A percentile compares a stretch with the other conserved stretches of the same genome.
Conservation (phyloP, 2,113 vertebrate genomes). For the Meleagris gallopavo region DNA sequence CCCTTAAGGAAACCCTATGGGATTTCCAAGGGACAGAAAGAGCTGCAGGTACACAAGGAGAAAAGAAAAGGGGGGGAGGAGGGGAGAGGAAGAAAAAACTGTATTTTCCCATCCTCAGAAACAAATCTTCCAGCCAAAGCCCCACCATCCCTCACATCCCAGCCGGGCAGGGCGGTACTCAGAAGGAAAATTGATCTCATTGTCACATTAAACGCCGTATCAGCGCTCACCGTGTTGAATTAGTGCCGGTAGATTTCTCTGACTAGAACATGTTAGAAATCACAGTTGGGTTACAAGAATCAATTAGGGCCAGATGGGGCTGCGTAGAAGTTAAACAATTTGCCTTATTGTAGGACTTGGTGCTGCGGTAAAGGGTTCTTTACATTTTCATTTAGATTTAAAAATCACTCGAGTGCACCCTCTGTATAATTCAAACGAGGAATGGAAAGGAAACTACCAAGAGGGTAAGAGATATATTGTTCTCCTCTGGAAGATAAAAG, state of each 20-base stretch:
- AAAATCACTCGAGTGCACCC: constrained; percentile 76
- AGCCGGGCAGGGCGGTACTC: neutral
- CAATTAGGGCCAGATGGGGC: constrained; percentile 77
- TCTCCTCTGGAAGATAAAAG: constrained; percentile 53
- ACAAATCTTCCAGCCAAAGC: neutral
- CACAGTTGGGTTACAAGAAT: constrained; percentile 79
- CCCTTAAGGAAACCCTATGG: neutral
- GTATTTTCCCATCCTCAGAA: neutral
- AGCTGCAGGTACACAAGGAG: neutral
- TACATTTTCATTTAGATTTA: constrained; percentile 79
- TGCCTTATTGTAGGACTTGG: constrained; percentile 62
- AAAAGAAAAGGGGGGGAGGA: neutral
- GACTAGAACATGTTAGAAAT: constrained; percentile 71
- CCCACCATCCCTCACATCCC: neutral
- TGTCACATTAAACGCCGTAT: constrained; percentile 55
- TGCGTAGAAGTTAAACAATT: constrained; percentile 74
- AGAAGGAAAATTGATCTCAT: constrained; percentile 65
- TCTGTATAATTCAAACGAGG: constrained; percentile 73
- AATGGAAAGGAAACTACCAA: constrained; percentile 66
- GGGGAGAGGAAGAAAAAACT: neutral
- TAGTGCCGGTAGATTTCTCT: constrained; percentile 79
- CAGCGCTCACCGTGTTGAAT: constrained; percentile 70
- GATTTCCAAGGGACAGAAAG: neutral
- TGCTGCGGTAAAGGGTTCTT: constrained; percentile 30
- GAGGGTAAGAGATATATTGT: constrained; percentile 35